Evolutionary conservation across 2,888 invertebrate species (phyloP).

Genomic region (Conistra vaccinii): DNA sequence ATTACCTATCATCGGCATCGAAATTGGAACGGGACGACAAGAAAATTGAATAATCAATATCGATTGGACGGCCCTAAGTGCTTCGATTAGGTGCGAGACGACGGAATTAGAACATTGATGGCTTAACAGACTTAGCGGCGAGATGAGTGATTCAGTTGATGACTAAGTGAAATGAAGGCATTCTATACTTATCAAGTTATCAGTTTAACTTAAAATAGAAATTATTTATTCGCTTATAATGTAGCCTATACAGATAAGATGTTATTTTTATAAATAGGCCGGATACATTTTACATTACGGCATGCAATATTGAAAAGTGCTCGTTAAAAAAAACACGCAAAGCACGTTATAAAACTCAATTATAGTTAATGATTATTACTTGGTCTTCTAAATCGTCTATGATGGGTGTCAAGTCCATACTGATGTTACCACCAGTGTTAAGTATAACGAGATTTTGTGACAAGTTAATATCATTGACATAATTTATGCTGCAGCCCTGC

Average conservation of each 20-base stretch:
- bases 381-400: not conserved
- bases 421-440: not conserved
- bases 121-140: constrained; percentile 8
- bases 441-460: not conserved
- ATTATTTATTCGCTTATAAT: too few species aligned
- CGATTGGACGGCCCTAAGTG: constrained; percentile 35
- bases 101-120: constrained; percentile 19
- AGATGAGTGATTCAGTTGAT: constrained; percentile 1
- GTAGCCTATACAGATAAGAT: not conserved
- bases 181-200: constrained; percentile 3
- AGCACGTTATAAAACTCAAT: not conserved
- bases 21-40: constrained; percentile 44
- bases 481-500: constrained; percentile 7
- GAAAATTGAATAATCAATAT: constrained; percentile 55
- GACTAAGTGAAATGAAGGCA: not conserved
- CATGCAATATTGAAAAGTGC: not conserved
- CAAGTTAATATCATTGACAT: not conserved
- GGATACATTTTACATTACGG: not conserved
- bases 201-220: not conserved
- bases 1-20: constrained; percentile 24
- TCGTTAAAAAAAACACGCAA: not conserved
- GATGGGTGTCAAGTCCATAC: too few species aligned
- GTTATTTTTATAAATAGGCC: not conserved
- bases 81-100: constrained; percentile 35
- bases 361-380: not conserved